A percentile compares a stretch with the other conserved stretches of the same genome.
phyloP scores from a whole-genome alignment of 2,113 vertebrate species.

The Tapirus terrestris region DNA sequence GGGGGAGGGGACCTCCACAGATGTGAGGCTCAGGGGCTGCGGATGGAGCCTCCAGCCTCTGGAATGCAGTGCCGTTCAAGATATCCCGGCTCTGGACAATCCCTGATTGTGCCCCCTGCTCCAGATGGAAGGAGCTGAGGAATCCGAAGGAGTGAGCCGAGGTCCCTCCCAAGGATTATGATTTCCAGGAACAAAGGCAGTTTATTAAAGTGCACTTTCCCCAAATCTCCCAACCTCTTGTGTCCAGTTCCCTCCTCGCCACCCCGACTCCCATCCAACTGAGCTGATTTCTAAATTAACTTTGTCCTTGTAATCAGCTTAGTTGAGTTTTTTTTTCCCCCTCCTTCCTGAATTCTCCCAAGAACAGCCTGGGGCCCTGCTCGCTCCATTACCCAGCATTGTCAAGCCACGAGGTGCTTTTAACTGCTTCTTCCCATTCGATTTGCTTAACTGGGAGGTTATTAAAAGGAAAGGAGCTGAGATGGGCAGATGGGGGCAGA shows the following conservation, averaged over 20 bases:
- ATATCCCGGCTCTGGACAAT: constrained; percentile 30
- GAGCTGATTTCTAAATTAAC: constrained; percentile 75
- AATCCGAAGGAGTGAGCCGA: constrained; percentile 43
- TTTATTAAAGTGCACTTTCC: constrained; percentile 30
- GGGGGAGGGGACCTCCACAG: background rate
- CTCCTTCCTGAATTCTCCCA: constrained; percentile 55
- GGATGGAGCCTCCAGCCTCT: constrained; percentile 7
- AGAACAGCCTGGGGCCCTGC: constrained; percentile 59
- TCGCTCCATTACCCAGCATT: constrained; percentile 66
- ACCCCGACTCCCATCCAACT: background rate
- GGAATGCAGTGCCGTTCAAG: background rate
- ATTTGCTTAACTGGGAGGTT: constrained; percentile 66
- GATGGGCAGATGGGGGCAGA: background rate
- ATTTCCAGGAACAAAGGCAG: constrained; percentile 74
- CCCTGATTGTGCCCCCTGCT: constrained; percentile 65
- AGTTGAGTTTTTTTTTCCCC: background rate
- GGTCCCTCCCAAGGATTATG: constrained; percentile 52
- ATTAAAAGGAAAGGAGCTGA: constrained; percentile 52
- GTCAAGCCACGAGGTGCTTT: constrained; percentile 59
- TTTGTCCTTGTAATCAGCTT: constrained; percentile 69
- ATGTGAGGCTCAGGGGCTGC: background rate
- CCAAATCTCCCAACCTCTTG: constrained; percentile 38
- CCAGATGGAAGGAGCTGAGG: constrained; percentile 57
- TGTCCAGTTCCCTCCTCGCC: background rate
- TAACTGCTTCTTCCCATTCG: constrained; percentile 56